Evolutionary conservation across 2,888 invertebrate species (phyloP).

Genomic region (Carabus problematicus): DNA sequence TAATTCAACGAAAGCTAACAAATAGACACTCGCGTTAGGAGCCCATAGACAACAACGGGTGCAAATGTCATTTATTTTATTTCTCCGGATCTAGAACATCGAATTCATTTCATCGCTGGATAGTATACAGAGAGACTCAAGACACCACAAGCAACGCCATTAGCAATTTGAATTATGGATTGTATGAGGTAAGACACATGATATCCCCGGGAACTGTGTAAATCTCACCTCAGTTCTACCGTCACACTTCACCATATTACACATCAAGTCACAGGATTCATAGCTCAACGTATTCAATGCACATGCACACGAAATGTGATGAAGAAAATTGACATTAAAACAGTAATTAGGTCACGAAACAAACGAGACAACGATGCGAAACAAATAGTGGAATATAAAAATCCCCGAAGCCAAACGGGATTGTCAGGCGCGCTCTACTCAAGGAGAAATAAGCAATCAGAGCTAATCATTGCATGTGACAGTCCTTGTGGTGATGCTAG

Average conservation of each 20-base stretch:
- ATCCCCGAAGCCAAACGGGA: too few species aligned
- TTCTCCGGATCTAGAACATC: constrained; percentile 50
- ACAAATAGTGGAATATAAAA: too few species aligned
- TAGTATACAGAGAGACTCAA: constrained; percentile 44
- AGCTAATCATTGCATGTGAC: too few species aligned
- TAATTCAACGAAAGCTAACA: constrained; percentile 53
- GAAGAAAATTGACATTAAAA: neutral
- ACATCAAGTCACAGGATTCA: neutral
- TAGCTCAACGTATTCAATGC: neutral
- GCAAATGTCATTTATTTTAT: constrained; percentile 36
- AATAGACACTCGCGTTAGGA: constrained; percentile 24
- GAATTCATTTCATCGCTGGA: constrained; percentile 49
- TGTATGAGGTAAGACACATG: constrained; percentile 51
- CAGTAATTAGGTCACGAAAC: neutral
- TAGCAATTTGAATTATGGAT: constrained; percentile 60
- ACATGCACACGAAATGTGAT: neutral
- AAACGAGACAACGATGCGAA: neutral
- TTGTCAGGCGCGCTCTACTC: too few species aligned
- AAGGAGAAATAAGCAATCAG: too few species aligned
- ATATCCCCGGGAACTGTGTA: constrained; percentile 26
- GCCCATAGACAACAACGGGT: constrained; percentile 3
- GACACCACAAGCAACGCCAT: constrained; percentile 57
- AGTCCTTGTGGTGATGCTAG: too few species aligned
- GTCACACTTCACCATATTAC: neutral
- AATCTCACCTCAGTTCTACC: constrained; percentile 17